Conservation (phyloP, 2,888 invertebrate genomes). For the Drosophila tripunctata region DNA sequence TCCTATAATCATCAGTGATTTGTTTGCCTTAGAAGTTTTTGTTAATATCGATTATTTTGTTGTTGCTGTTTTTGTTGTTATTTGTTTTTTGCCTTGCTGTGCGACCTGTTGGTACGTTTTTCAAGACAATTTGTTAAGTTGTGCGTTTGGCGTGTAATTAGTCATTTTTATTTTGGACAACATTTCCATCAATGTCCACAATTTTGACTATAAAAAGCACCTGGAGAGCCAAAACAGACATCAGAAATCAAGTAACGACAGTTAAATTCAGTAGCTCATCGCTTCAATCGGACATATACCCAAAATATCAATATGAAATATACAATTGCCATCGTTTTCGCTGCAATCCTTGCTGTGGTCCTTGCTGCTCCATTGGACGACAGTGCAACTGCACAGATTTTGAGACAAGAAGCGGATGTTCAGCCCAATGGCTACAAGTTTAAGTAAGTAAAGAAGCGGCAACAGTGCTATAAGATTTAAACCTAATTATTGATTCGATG, state of each 20-base stretch:
- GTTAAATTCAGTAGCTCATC: conserved; percentile 34
- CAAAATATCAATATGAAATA: conserved; percentile 72
- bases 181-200: conserved; percentile 55
- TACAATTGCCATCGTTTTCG: conserved; percentile 73
- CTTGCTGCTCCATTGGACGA: conserved; percentile 74
- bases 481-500: background rate
- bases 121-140: conserved; percentile 66
- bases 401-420: conserved; percentile 85
- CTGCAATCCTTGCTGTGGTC: conserved; percentile 73
- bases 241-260: conserved; percentile 58
- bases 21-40: conserved; percentile 60
- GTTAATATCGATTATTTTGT: conserved; percentile 39
- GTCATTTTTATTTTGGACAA: conserved; percentile 72
- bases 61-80: conserved; percentile 25
- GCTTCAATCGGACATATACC: conserved; percentile 7
- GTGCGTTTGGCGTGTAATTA: conserved; percentile 64
- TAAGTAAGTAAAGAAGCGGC: conserved; percentile 85
- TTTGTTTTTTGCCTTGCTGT: conserved; percentile 10
- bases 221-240: conserved; percentile 45
- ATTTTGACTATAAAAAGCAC: conserved; percentile 61
- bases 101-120: conserved; percentile 51
- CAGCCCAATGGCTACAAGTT: conserved; percentile 86
- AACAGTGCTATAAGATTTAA: too few species aligned
- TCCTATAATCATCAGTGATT: conserved; percentile 56
- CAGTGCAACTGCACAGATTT: conserved; percentile 60